A percentile compares a stretch with the other conserved stretches of the same genome.
Conservation (phyloP, 2,797 vertebrate species). For the Falco cherrug region DNA sequence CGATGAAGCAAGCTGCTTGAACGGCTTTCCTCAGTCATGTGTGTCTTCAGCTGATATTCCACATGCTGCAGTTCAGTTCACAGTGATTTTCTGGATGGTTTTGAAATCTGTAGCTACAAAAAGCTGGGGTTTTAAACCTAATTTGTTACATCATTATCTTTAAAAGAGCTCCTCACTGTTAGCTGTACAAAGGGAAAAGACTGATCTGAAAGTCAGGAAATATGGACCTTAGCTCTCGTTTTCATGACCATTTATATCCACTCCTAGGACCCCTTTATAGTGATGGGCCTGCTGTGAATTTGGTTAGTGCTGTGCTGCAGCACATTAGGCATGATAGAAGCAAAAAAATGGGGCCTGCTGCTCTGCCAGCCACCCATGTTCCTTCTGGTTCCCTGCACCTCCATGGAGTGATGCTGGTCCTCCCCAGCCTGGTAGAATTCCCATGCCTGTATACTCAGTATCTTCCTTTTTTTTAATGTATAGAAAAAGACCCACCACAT, state of each 20-base stretch:
- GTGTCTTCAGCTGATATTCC: not conserved
- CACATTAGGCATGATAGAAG: not conserved
- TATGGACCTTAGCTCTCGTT: not conserved
- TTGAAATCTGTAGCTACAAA: not conserved
- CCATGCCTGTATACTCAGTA: not conserved
- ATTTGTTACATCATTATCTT: not conserved
- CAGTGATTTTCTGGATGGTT: not conserved
- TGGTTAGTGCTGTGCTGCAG: not conserved
- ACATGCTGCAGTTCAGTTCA: not conserved
- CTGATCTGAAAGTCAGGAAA: not conserved
- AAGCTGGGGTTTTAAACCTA: rapidly evolving
- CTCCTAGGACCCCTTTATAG: not conserved
- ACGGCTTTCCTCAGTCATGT: not conserved
- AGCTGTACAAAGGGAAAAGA: not conserved
- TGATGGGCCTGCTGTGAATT: not conserved
- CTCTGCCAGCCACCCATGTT: not conserved
- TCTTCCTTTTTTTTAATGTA: not conserved
- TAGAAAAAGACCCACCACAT: not conserved
- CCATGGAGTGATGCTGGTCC: not conserved
- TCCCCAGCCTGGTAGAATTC: not conserved
- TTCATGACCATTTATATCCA: not conserved
- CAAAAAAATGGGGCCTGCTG: not conserved
- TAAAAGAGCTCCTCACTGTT: not conserved
- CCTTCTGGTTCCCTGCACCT: not conserved
- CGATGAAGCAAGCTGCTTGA: not conserved